These are phyloP conservation scores for Ischnus inquisitorius DNA, from an alignment of 2,888 invertebrate genomes.

Conservation along the genomic window DNA sequence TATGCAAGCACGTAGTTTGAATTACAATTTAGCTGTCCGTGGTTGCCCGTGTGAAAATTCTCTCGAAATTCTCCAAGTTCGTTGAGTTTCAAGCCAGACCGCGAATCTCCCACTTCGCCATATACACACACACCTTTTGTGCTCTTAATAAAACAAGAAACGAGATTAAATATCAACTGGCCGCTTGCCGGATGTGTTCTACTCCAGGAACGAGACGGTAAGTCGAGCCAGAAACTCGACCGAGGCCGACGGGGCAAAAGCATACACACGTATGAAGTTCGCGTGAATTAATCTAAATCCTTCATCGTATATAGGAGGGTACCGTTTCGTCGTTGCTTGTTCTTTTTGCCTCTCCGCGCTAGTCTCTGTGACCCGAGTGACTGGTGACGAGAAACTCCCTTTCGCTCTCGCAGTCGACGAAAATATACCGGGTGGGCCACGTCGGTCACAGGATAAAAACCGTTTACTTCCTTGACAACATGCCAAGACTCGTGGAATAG, in stretches of 20 bases:
- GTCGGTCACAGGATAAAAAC: slow-evolving; percentile 51
- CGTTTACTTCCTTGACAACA: slow-evolving; percentile 64
- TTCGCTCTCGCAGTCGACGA: slow-evolving; percentile 8
- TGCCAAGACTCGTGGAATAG: slow-evolving; percentile 54
- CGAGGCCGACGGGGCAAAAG: background rate
- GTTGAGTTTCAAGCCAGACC: background rate
- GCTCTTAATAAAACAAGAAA: slow-evolving; percentile 11
- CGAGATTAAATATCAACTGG: slow-evolving; percentile 44
- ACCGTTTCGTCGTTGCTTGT: slow-evolving; percentile 20
- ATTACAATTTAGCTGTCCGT: background rate
- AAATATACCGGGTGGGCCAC: background rate
- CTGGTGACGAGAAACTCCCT: slow-evolving; percentile 43
- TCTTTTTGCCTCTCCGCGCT: slow-evolving; percentile 17
- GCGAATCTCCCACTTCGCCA: background rate
- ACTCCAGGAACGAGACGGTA: background rate
- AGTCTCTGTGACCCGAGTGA: slow-evolving; percentile 42
- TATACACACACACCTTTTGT: background rate
- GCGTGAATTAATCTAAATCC: slow-evolving; percentile 45
- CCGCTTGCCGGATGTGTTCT: slow-evolving; percentile 22
- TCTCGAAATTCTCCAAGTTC: background rate
- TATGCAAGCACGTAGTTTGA: background rate
- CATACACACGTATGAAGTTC: slow-evolving; percentile 12
- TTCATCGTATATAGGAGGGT: slow-evolving; percentile 18
- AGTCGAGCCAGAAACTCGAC: slow-evolving; percentile 17
- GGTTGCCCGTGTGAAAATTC: background rate